Evolutionary conservation across 2,797 vertebrate species (phyloP), one percentile per base, ranked within the genome.

Genomic region (Poeciliopsis turneri): DNA sequence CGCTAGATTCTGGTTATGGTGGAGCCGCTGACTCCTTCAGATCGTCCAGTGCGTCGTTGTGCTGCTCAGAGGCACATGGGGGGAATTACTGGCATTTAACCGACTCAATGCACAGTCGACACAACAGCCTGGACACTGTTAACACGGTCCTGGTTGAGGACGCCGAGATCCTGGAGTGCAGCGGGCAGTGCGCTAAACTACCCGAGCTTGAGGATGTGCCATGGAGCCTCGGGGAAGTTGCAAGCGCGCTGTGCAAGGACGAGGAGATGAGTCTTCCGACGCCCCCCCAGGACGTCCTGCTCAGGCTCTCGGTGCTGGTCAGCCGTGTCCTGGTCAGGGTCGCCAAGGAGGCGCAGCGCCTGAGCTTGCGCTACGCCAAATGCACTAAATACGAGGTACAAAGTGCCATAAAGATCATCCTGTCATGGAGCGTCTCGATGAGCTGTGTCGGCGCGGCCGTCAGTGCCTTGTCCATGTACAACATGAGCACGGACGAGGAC

Each of bases 1-100:
- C 98, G 90, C 97, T 99, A 86, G 98, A 99, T 95, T 99, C 98
- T 91, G 98, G 98, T 95, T 99, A 99, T 97, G 98, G 98, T 97
- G 98, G 97, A 89, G 97, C 98, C 90, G 98, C 97, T 77, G 98
- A 98, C 96, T 99, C 98, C 89, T 97, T 98, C 94, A 95, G 97
- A 87, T 99, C 98, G 84, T 99, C 97, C 95, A 99, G 97, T 94
- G 96, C 98, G 95, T 99, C 98, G 91, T 95, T 98, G 95, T 98
- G 97, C 95, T 97, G 97, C 94, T 98, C 97, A 82, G 97, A 98
- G 95, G 97, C 98, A 86, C 97, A 97, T 95, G 95, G 96, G 86
- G 91, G 93, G 86, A 94, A 93, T 94, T 93, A 97, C 94, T 98
- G 98, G 97, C 97, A 95, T 94, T 89, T 98, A 97, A 97, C 97